A percentile compares a stretch with the other conserved stretches of the same genome.
These are phyloP conservation scores for Euphydryas editha DNA, from an alignment of 2,888 invertebrate species.

Conservation along the genomic window DNA sequence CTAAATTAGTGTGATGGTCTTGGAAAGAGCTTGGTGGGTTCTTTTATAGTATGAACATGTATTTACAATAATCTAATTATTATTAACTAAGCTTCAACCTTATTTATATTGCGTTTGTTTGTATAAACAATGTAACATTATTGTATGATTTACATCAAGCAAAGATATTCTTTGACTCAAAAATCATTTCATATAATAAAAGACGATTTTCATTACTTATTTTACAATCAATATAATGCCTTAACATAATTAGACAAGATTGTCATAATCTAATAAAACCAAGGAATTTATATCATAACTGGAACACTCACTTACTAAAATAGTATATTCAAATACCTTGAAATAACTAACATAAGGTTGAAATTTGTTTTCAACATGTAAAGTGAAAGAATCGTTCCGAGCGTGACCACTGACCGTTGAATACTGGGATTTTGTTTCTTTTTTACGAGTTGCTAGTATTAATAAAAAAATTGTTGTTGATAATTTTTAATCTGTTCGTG, in stretches of 20 bases:
- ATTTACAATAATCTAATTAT: conserved; percentile 29
- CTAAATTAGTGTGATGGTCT: conserved; percentile 34
- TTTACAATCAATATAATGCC: neutral
- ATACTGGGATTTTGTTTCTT: too few species aligned
- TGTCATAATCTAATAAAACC: neutral
- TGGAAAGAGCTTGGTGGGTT: conserved; percentile 36
- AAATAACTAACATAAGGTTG: too few species aligned
- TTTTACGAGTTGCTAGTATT: too few species aligned
- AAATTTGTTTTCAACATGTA: too few species aligned
- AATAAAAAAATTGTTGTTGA: too few species aligned
- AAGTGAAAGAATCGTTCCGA: too few species aligned
- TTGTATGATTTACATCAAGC: conserved; percentile 7
- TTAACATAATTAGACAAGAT: neutral
- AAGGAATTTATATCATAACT: too few species aligned
- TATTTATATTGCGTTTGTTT: conserved; percentile 9
- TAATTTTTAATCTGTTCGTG: too few species aligned
- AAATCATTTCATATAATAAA: neutral
- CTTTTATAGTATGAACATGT: conserved; percentile 23
- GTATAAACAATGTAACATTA: neutral
- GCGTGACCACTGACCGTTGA: too few species aligned
- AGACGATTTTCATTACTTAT: neutral
- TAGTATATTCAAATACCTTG: too few species aligned
- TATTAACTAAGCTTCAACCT: neutral
- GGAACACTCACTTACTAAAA: too few species aligned
- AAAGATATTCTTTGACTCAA: conserved; percentile 15